These are phyloP conservation scores for Noctilio leporinus DNA, from an alignment of 2,113 vertebrate genomes.

Conservation along the genomic window DNA sequence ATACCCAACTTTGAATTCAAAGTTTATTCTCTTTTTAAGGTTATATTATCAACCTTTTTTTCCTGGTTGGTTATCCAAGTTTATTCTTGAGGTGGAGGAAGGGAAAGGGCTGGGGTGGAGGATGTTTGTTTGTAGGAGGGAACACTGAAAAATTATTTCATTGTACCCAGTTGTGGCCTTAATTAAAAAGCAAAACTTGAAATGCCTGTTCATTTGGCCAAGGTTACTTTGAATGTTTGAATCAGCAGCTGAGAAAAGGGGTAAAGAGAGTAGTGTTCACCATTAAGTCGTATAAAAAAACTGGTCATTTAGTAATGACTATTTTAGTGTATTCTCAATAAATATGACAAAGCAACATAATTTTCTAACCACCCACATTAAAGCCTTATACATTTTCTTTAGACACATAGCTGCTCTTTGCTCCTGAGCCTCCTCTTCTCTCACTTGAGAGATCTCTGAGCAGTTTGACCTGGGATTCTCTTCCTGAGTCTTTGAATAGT, in stretches of 20 bases:
- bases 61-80: neutral
- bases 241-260: constrained; percentile 7
- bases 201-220: neutral
- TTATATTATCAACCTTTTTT: neutral
- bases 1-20: neutral
- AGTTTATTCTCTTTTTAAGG: neutral
- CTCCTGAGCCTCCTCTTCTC: neutral
- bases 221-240: neutral
- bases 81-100: neutral
- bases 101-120: neutral
- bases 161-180: neutral
- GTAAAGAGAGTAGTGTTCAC: neutral
- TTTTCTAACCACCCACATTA: constrained; percentile 43
- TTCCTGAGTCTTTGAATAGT: neutral
- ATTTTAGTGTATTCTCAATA: constrained; percentile 47
- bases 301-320: constrained; percentile 42
- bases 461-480: neutral
- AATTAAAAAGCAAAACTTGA: neutral
- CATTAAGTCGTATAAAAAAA: constrained; percentile 27
- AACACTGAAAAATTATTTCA: neutral
- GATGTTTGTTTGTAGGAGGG: neutral
- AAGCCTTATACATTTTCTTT: neutral
- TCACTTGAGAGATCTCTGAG: neutral
- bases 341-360: constrained; percentile 31
- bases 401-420: constrained; percentile 18